A percentile compares a stretch with the other conserved stretches of the same genome.
phyloP scores from a whole-genome alignment of 2,113 vertebrate genomes.

The Cheilinus undulatus region DNA sequence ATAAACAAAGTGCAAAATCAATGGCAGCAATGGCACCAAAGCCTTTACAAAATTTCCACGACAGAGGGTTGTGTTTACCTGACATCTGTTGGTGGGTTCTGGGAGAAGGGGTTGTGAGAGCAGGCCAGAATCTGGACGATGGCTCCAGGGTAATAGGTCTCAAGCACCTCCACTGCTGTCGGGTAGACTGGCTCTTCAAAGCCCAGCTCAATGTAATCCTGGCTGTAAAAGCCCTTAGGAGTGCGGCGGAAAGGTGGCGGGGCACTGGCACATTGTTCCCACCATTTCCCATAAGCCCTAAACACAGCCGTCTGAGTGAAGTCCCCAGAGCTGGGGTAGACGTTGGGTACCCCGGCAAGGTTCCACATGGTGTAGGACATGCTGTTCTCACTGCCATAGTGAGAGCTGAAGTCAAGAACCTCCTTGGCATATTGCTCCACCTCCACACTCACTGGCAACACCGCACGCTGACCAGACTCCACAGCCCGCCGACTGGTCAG shows the following conservation, averaged over 20 bases:
- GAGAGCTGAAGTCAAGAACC: conserved; percentile 98
- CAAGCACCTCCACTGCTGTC: conserved; percentile 93
- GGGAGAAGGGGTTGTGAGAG: conserved; percentile 96
- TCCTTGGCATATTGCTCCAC: conserved; percentile 97
- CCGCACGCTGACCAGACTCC: conserved; percentile 88
- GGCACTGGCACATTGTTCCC: conserved; percentile 92
- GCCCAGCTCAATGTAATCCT: conserved; percentile 95
- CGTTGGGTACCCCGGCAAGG: conserved; percentile 93
- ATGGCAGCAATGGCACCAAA: not conserved
- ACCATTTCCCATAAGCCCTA: conserved; percentile 95
- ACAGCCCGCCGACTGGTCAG: conserved; percentile 93
- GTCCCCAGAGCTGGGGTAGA: conserved; percentile 97
- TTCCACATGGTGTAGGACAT: conserved; percentile 99
- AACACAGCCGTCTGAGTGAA: conserved; percentile 98
- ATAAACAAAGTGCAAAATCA: not conserved
- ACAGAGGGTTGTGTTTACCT: conserved; percentile 86
- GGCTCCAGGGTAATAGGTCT: conserved; percentile 97
- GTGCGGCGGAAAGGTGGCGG: conserved; percentile 88
- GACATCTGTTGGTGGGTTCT: conserved; percentile 90
- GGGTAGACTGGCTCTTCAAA: conserved; percentile 98
- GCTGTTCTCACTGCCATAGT: conserved; percentile 98
- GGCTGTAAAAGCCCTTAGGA: conserved; percentile 90
- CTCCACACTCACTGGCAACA: conserved; percentile 90
- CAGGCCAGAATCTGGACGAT: conserved; percentile 96
- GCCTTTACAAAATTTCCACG: conserved; percentile 5